Percentiles rank a stretch among this genome's conserved stretches.
phyloP scores from a whole-genome alignment of 2,113 vertebrate genomes.

The Nyctibius bracteatus region DNA sequence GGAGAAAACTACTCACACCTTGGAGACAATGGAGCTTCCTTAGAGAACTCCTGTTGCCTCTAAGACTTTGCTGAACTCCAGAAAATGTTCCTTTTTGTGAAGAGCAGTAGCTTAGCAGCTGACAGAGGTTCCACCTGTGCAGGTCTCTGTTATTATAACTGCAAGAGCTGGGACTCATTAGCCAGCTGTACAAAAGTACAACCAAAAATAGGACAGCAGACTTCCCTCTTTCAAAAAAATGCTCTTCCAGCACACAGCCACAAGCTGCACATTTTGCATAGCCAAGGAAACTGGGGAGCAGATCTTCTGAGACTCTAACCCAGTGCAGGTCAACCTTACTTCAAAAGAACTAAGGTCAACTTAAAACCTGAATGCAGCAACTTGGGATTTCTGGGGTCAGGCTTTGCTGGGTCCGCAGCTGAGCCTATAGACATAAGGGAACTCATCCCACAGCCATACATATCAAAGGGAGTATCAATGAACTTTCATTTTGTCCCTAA shows the following conservation, averaged over 20 bases:
- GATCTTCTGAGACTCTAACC: not conserved
- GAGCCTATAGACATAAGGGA: not conserved
- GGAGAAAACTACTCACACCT: not conserved
- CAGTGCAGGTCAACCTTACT: not conserved
- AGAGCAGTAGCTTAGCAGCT: not conserved
- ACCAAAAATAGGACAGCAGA: not conserved
- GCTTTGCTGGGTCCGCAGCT: not conserved
- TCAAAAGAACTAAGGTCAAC: not conserved
- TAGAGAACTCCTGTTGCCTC: not conserved
- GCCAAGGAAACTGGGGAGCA: not conserved
- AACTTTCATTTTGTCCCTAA: not conserved
- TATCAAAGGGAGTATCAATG: not conserved
- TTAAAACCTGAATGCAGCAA: not conserved
- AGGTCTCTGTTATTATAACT: not conserved
- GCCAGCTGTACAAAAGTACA: not conserved
- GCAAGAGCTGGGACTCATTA: not conserved
- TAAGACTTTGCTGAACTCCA: not conserved
- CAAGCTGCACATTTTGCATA: not conserved
- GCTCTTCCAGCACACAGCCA: not conserved
- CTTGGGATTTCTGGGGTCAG: not conserved
- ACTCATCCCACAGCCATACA: not conserved
- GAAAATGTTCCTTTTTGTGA: not conserved
- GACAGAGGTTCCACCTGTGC: not conserved
- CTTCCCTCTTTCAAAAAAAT: not conserved
- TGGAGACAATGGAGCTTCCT: not conserved